These are phyloP conservation scores for Oeneis ivallda DNA, from an alignment of 2,888 invertebrate species.

Conservation along the genomic window DNA sequence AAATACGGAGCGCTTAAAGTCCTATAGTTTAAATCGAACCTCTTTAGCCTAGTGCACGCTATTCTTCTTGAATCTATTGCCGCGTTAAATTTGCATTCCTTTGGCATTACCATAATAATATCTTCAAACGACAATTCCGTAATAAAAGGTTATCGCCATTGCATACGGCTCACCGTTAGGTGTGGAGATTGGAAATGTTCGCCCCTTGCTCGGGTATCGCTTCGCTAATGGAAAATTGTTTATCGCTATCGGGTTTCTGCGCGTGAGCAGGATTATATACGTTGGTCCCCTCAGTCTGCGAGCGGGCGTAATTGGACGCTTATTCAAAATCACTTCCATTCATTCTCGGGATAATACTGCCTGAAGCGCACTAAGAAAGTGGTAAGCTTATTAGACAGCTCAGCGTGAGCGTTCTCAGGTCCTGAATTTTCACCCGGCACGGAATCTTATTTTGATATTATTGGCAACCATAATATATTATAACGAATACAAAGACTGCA, in stretches of 20 bases:
- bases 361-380: conserved; percentile 50
- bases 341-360: conserved; percentile 72
- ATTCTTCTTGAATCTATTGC: conserved; percentile 67
- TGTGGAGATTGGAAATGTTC: conserved; percentile 64
- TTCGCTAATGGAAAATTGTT: conserved; percentile 75
- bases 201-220: conserved; percentile 47
- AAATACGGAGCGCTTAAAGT: conserved; percentile 45
- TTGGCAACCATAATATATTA: not conserved
- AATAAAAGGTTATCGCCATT: conserved; percentile 64
- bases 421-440: not conserved
- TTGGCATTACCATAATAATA: conserved; percentile 70
- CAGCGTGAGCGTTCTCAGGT: conserved; percentile 42
- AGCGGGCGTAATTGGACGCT: conserved; percentile 60
- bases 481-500: no score
- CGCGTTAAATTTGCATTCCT: conserved; percentile 70
- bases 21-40: conserved; percentile 52
- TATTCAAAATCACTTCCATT: conserved; percentile 76
- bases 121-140: conserved; percentile 66
- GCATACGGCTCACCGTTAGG: conserved; percentile 58
- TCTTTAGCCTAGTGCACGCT: conserved; percentile 55
- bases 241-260: conserved; percentile 69
- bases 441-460: not conserved
- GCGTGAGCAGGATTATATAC: conserved; percentile 74
- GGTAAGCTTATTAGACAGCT: conserved; percentile 55
- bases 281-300: conserved; percentile 64